phyloP scores from a whole-genome alignment of 1,140 invertebrate genomes.

The Propsilocerus akamusi region DNA sequence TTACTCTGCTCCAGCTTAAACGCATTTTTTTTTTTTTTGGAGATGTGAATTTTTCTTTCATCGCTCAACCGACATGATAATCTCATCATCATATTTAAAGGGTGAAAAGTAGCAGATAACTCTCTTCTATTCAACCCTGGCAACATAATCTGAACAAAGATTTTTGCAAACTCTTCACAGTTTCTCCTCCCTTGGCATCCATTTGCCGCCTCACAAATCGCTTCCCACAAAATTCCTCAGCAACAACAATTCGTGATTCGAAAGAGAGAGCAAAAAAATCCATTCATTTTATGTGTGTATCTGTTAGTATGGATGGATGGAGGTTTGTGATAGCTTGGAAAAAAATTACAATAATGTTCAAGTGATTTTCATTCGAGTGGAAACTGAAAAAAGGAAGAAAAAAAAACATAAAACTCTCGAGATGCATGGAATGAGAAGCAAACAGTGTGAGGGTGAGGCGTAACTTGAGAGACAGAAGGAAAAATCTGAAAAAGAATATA shows the following conservation, averaged over 20 bases:
- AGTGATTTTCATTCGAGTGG: slow-evolving; percentile 4
- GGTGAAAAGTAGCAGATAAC: not conserved
- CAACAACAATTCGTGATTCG: not conserved
- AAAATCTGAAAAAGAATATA: slow-evolving; percentile 4
- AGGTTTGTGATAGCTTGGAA: not conserved
- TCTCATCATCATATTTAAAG: not conserved
- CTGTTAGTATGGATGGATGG: not conserved
- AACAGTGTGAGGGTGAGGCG: not conserved
- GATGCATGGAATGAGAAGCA: not conserved
- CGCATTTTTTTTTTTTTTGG: not conserved
- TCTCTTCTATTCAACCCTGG: not conserved
- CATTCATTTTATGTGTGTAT: slow-evolving; percentile 1
- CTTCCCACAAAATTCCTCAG: not conserved
- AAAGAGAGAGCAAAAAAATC: not conserved
- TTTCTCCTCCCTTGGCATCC: not conserved
- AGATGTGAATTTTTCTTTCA: too few relatives aligned
- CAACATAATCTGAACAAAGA: not conserved
- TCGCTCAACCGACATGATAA: too few relatives aligned
- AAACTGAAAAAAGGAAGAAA: not conserved
- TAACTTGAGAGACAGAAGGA: not conserved
- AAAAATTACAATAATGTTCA: slow-evolving; percentile 4
- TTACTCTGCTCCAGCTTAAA: too few relatives aligned
- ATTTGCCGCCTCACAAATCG: too few relatives aligned
- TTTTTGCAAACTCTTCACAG: not conserved
- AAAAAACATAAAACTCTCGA: slow-evolving; percentile 1